These are phyloP conservation scores for Chloropsis hardwickii DNA, from an alignment of 2,113 vertebrate species.

Conservation along the genomic window DNA sequence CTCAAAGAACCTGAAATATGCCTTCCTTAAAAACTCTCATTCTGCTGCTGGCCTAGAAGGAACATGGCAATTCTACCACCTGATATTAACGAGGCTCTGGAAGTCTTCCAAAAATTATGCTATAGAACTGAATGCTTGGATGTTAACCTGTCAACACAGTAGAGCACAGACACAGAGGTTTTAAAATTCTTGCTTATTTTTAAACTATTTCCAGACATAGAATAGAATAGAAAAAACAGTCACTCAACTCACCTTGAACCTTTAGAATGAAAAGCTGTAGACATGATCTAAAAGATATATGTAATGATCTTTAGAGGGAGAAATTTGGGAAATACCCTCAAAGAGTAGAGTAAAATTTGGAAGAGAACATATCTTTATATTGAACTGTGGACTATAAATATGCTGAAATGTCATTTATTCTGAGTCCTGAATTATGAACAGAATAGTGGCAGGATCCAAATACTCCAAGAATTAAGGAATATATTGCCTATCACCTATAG, in stretches of 20 bases:
- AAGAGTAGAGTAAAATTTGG: not conserved
- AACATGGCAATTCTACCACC: not conserved
- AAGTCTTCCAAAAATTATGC: not conserved
- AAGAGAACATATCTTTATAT: not conserved
- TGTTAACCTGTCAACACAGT: not conserved
- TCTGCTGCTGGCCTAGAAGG: not conserved
- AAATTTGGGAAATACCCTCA: not conserved
- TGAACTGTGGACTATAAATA: not conserved
- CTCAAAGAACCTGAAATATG: not conserved
- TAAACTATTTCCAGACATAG: not conserved
- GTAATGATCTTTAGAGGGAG: not conserved
- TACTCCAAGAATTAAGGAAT: not conserved
- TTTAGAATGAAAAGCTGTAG: not conserved
- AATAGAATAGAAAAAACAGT: not conserved
- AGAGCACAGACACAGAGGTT: not conserved
- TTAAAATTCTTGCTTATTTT: not conserved
- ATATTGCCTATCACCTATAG: slow-evolving; percentile 23
- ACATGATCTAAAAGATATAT: not conserved
- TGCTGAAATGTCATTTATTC: not conserved
- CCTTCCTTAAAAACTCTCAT: not conserved
- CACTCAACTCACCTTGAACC: not conserved
- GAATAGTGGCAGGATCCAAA: not conserved
- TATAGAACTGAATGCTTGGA: not conserved
- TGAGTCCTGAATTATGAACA: not conserved
- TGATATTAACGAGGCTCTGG: not conserved